Percentiles rank a stretch among this genome's conserved stretches.
Evolutionary conservation across 2,113 vertebrate species (phyloP).

Genomic region (Nibea albiflora): DNA sequence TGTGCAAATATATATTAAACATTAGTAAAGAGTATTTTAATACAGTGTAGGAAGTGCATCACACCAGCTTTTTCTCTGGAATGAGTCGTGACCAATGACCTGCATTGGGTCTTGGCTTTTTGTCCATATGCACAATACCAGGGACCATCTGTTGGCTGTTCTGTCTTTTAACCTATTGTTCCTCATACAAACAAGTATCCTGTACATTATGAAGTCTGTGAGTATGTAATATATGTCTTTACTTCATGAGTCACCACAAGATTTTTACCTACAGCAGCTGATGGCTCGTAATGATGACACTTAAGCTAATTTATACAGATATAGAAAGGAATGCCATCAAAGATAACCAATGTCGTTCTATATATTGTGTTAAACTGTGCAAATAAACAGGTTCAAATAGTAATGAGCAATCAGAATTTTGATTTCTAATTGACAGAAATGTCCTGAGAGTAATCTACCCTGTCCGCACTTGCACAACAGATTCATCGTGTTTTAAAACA

Average conservation of each 20-base stretch:
- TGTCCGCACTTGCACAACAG: neutral
- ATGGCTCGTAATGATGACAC: neutral
- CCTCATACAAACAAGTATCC: neutral
- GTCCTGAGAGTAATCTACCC: neutral
- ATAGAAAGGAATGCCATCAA: neutral
- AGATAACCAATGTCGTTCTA: neutral
- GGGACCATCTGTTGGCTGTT: neutral
- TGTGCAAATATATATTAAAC: neutral
- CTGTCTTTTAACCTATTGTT: neutral
- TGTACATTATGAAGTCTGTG: neutral
- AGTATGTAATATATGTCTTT: neutral
- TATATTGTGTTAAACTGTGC: neutral
- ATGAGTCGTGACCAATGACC: neutral
- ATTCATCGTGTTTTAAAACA: neutral
- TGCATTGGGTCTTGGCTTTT: neutral
- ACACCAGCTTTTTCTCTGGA: neutral
- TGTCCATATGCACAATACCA: neutral
- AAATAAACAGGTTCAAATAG: neutral
- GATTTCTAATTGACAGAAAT: neutral
- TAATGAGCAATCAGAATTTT: neutral
- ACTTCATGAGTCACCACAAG: neutral
- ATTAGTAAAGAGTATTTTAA: neutral
- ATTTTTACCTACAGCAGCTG: neutral
- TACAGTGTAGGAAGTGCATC: neutral
- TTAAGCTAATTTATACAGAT: neutral